Evolutionary conservation across 2,797 vertebrate species (phyloP).

Genomic region (Acanthis flammea): DNA sequence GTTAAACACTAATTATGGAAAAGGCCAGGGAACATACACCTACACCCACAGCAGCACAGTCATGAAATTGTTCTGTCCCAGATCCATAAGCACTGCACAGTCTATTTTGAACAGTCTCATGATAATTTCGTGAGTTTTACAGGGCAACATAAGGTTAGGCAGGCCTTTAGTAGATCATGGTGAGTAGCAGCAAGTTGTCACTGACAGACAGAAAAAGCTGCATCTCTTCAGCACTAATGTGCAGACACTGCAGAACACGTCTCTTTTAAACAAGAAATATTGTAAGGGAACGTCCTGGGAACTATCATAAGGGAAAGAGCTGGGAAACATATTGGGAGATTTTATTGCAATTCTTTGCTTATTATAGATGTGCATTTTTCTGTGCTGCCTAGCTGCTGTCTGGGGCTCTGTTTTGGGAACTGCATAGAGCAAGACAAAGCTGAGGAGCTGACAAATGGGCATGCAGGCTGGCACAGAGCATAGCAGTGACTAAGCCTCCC

Average conservation of each 20-base stretch:
- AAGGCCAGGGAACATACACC: neutral
- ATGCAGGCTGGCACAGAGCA: rapidly evolving
- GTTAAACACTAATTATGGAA: neutral
- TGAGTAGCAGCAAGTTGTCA: neutral
- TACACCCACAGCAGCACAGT: neutral
- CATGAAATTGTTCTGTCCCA: neutral
- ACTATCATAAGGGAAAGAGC: neutral
- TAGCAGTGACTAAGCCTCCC: neutral
- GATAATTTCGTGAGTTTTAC: neutral
- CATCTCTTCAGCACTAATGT: neutral
- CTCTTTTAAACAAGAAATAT: neutral
- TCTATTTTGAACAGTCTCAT: neutral
- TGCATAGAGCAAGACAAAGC: neutral
- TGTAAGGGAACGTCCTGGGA: neutral
- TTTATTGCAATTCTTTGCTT: neutral
- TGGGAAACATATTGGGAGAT: neutral
- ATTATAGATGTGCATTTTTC: neutral
- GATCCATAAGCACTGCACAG: neutral
- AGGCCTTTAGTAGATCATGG: neutral
- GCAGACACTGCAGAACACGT: rapidly evolving
- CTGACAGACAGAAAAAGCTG: neutral
- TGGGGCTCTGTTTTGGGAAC: neutral
- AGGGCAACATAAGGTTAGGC: neutral
- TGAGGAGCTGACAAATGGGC: neutral
- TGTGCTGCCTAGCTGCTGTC: neutral